A percentile compares a stretch with the other conserved stretches of the same genome.
phyloP scores from a whole-genome alignment of 1,140 invertebrate species.

The Lerema accius region DNA sequence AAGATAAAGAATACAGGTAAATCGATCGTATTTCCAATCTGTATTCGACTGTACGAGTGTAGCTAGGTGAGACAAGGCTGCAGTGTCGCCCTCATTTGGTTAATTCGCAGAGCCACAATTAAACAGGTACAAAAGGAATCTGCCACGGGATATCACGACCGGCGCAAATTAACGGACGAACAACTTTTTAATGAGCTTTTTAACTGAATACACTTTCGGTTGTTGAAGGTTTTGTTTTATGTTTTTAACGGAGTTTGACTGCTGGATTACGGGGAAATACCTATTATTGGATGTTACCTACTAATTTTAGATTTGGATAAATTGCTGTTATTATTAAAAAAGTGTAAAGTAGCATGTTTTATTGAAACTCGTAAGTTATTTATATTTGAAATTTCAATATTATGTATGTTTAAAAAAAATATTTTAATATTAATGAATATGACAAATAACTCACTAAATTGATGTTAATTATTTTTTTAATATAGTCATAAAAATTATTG shows the following conservation, averaged over 20 bases:
- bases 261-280: not conserved
- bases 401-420: too few relatives aligned
- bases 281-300: too few relatives aligned
- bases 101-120: conserved; percentile 75
- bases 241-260: not conserved
- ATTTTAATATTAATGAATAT: too few relatives aligned
- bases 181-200: conserved; percentile 72
- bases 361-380: too few relatives aligned
- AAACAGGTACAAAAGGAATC: conserved; percentile 65
- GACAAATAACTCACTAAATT: too few relatives aligned
- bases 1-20: too few relatives aligned
- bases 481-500: too few relatives aligned
- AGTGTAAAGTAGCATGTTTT: too few relatives aligned
- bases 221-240: conserved; percentile 17
- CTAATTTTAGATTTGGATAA: too few relatives aligned
- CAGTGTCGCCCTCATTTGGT: conserved; percentile 74
- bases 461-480: too few relatives aligned
- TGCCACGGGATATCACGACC: conserved; percentile 68
- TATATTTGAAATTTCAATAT: too few relatives aligned
- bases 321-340: too few relatives aligned
- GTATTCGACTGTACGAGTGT: conserved; percentile 47
- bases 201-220: conserved; percentile 45
- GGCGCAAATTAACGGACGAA: conserved; percentile 61
- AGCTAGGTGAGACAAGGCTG: conserved; percentile 40
- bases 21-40: conserved; percentile 22